Base-by-base conservation (phyloP, 2,113 vertebrate genomes). In the Ornithorhynchus anatinus region DNA sequence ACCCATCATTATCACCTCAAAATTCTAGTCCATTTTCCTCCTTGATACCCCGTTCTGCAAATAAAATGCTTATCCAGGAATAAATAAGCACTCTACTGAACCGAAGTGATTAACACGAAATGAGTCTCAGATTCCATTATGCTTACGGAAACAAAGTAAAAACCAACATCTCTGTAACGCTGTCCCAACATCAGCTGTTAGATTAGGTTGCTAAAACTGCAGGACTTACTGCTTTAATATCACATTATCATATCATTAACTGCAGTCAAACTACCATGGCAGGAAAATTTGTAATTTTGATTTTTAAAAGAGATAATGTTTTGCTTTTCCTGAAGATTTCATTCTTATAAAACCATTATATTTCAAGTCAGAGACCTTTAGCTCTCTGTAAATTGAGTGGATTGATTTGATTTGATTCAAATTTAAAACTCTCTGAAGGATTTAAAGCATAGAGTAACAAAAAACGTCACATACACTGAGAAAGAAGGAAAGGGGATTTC, bases 261-360 rank as follows among this genome's bases (percentile, higher is more conserved):
- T 65, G 29, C 47, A 79, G 61, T 67, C 33, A 23, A 64, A 38
- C 40, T 35, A 54, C 29, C 50, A 43, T 17, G 39, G 32, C 57
- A 60, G 36, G 56, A 63, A 79, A 75, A 81, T 67, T 20, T 53
- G 27, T 56, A 71, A 77, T 77, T 77, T 81, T 75, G 69, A n/a
- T n/a, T n/a, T n/a, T n/a, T n/a, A n/a, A n/a, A n/a, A n/a, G n/a
- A n/a, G n/a, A n/a, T n/a, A n/a, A n/a, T n/a, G n/a, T n/a, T n/a
- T n/a, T n/a, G n/a, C n/a, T n/a, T n/a, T n/a, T n/a, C n/a, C n/a
- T n/a, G n/a, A n/a, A n/a, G n/a, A n/a, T n/a, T n/a, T n/a, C n/a
- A n/a, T n/a, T n/a, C n/a, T n/a, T n/a, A n/a, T n/a, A n/a, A n/a
- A n/a, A n/a, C n/a, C n/a, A n/a, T n/a, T n/a, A n/a, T n/a, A n/a